Evolutionary conservation across 2,113 vertebrate genomes (phyloP), one percentile per base, ranked within the genome.

Genomic region (Aphyosemion australe): DNA sequence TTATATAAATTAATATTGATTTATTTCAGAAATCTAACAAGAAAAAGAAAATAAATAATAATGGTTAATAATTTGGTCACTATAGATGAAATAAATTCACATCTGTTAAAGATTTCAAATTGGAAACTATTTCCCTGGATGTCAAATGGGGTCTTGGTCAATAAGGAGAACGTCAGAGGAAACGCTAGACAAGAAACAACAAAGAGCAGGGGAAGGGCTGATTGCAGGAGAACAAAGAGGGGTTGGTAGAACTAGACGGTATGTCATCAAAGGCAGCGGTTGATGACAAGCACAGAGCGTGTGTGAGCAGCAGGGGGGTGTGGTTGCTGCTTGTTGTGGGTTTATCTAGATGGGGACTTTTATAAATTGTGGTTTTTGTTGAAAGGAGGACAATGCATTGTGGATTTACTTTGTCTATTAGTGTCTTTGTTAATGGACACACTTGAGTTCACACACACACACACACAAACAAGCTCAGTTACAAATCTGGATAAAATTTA

Each of bases 151-250:
- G 37, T 70, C 59, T 54, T 41, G 73, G 37, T 46, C 51, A 60
- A 46, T 19, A 72, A 78, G 26, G 26, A 26, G 34, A 39, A 19
- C 12, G 10, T 15, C 16, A 18, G 16, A 75, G 32, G 70, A 56
- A 41, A 56, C 13, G 12, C 31, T 26, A 8, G 20, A 52, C 42
- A 9, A 54, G 71, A 61, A 39, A n/a, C 43, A 10, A 49, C 58
- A 61, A 60, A 74, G 45, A 66, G 48, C 6, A 19, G 63, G 50
- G 72, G 20, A 31, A 21, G 47, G 65, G 76, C 87, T 88, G 87
- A 82, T 87, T 87, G 85, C 86, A 59, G 78, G 80, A 74, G 72
- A 79, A 79, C 76, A 75, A 64, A 72, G 77, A 83, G 69, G 63
- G 66, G 52, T 47, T 72, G 53, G 70, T 60, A 37, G 52, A 66